Conservation (phyloP, 2,113 vertebrate species). For the Nannobrachium achirus region DNA sequence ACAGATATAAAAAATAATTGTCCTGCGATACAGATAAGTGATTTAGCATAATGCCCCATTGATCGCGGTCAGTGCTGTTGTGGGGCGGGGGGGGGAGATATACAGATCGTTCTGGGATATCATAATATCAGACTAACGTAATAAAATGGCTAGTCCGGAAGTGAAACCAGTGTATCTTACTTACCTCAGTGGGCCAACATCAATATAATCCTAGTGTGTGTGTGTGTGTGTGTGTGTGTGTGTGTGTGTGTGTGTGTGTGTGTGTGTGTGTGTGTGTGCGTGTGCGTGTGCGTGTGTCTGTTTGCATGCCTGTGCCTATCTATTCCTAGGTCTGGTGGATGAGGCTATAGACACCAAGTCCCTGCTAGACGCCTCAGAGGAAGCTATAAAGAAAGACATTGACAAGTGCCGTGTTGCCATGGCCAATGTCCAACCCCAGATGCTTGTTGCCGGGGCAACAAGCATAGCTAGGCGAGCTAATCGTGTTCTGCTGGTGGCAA, state of each 20-base stretch:
- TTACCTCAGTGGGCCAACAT: too few species aligned
- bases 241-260: background rate
- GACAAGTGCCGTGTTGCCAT: slow-evolving; percentile 98
- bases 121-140: too few species aligned
- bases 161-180: too few species aligned
- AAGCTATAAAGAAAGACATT: slow-evolving; percentile 98
- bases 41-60: too few species aligned
- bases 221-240: background rate
- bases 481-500: slow-evolving; percentile 93
- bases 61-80: too few species aligned
- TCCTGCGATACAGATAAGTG: too few species aligned
- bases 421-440: slow-evolving; percentile 98
- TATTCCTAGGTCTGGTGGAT: slow-evolving; percentile 88
- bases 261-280: slow-evolving; percentile 23
- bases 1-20: too few species aligned
- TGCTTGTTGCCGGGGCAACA: slow-evolving; percentile 97
- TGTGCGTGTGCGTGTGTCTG: background rate
- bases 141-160: too few species aligned
- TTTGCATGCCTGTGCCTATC: background rate
- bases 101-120: too few species aligned
- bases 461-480: slow-evolving; percentile 97
- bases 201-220: too few species aligned
- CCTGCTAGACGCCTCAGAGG: slow-evolving; percentile 95
- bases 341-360: slow-evolving; percentile 98
- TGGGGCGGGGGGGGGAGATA: too few species aligned